These are phyloP conservation scores for Pogona vitticeps DNA, from an alignment of 2,113 vertebrate species.

Conservation along the genomic window DNA sequence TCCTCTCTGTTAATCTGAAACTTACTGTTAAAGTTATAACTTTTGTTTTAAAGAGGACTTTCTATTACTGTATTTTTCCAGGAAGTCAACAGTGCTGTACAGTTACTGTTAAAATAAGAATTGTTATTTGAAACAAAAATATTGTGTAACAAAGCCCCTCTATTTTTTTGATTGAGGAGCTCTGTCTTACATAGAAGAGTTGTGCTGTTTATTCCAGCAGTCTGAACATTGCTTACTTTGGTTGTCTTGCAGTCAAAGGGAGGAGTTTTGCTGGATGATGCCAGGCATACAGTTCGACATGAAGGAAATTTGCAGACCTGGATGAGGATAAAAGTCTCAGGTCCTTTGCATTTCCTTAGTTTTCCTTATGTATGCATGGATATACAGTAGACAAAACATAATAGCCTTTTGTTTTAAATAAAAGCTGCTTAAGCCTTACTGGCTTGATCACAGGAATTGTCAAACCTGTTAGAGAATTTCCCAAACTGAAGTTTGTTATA, in stretches of 20 bases:
- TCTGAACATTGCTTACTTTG: not conserved
- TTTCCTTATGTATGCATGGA: not conserved
- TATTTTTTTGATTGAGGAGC: constrained; percentile 17
- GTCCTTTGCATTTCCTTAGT: not conserved
- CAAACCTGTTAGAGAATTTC: not conserved
- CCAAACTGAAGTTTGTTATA: not conserved
- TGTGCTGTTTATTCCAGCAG: not conserved
- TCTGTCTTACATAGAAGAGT: constrained; percentile 25
- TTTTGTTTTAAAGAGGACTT: not conserved
- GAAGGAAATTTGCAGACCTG: constrained; percentile 2
- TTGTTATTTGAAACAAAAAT: not conserved
- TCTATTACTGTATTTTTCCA: not conserved
- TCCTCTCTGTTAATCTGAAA: not conserved
- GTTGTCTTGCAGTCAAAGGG: not conserved
- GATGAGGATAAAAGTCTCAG: not conserved
- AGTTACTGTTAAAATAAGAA: not conserved
- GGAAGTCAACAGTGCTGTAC: not conserved
- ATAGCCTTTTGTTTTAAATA: not conserved
- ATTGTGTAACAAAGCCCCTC: not conserved
- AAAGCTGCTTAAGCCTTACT: not conserved
- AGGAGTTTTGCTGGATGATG: not conserved
- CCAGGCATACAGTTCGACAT: not conserved
- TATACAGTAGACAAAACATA: not conserved
- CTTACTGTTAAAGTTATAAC: fast-evolving
- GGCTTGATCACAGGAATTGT: not conserved